A percentile compares a stretch with the other conserved stretches of the same genome.
phyloP scores from a whole-genome alignment of 2,888 invertebrate genomes.

The Lacanobia wlatinum region DNA sequence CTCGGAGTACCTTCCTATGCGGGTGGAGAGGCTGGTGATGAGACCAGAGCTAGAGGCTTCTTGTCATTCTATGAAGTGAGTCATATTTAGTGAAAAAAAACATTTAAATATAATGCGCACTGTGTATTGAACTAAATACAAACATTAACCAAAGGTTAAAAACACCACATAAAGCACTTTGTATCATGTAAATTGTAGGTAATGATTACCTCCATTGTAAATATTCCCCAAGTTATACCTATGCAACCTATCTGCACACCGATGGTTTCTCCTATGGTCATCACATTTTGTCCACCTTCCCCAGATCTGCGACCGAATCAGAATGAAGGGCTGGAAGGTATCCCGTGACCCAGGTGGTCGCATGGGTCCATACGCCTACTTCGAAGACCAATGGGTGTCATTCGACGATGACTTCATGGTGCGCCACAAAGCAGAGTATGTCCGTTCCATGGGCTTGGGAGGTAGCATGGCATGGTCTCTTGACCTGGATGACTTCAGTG shows the following conservation, averaged over 20 bases:
- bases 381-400: constrained; percentile 97
- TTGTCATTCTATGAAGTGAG: constrained; percentile 96
- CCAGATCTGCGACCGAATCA: constrained; percentile 95
- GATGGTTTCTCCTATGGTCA: background rate
- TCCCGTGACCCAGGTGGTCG: constrained; percentile 94
- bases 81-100: background rate
- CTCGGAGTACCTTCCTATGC: constrained; percentile 95
- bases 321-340: constrained; percentile 94
- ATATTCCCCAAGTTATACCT: background rate
- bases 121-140: background rate
- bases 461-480: constrained; percentile 98
- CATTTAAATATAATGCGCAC: background rate
- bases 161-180: background rate
- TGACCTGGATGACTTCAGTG: constrained; percentile 96
- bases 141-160: background rate
- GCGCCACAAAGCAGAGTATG: constrained; percentile 95
- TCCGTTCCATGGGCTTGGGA: constrained; percentile 94
- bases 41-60: constrained; percentile 96
- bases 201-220: background rate
- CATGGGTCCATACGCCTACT: constrained; percentile 97
- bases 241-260: background rate
- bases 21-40: constrained; percentile 97
- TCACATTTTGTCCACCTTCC: constrained; percentile 14
- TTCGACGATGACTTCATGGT: constrained; percentile 97
- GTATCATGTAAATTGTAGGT: background rate